Conservation (phyloP, 2,888 invertebrate genomes). For the Volucella zonaria region DNA sequence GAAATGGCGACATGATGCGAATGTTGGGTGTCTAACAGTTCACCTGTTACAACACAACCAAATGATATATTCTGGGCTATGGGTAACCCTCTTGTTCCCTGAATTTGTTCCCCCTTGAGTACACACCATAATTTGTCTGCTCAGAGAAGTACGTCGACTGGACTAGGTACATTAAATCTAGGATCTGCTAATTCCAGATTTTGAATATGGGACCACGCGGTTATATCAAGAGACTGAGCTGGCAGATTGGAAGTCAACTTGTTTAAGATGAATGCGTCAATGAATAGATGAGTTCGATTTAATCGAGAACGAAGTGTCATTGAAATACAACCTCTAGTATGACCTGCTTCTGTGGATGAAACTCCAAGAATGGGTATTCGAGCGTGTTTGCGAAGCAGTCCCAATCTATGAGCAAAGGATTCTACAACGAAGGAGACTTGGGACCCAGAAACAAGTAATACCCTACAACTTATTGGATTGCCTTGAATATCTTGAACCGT, state of each 20-base stretch:
- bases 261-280: no score
- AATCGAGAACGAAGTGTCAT: not conserved
- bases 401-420: not conserved
- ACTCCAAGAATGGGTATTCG: conserved; percentile 16
- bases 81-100: not conserved
- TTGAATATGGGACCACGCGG: conserved; percentile 11
- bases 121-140: conserved; percentile 3
- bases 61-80: conserved; percentile 24
- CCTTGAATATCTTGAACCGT: conserved; percentile 32
- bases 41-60: conserved; percentile 23
- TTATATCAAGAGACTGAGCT: not conserved
- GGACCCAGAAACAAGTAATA: conserved; percentile 21
- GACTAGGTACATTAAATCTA: conserved; percentile 15
- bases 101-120: conserved; percentile 1
- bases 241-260: conserved; percentile 22
- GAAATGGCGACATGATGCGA: no score
- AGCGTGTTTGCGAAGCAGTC: not conserved
- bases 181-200: conserved; percentile 44
- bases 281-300: no score
- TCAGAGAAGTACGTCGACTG: conserved; percentile 10
- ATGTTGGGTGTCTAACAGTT: no score
- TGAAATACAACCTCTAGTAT: conserved; percentile 14
- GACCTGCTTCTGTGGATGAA: conserved; percentile 3
- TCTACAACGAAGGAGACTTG: not conserved
- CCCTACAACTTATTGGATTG: conserved; percentile 24